Evolutionary conservation across 2,113 vertebrate species (phyloP).

Genomic region (Otus sunia): DNA sequence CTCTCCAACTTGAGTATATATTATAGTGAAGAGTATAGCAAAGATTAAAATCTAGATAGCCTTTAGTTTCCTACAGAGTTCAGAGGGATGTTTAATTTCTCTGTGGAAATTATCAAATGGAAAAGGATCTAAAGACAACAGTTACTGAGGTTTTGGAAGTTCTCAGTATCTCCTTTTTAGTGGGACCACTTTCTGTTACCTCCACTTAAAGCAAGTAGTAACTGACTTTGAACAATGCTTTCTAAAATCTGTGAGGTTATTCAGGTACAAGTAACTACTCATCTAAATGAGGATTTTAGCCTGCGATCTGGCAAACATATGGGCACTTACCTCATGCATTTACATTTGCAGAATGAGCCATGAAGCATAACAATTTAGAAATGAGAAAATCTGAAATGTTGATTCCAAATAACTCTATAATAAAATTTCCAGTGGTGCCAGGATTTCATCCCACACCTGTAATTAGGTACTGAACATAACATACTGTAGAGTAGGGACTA

Average conservation of each 20-base stretch:
- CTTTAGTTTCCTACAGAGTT: background rate
- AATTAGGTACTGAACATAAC: background rate
- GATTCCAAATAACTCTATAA: conserved; percentile 4
- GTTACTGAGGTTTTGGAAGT: background rate
- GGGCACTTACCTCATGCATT: conserved; percentile 6
- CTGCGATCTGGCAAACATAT: background rate
- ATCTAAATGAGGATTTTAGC: background rate
- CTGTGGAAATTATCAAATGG: background rate
- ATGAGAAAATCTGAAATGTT: conserved; percentile 19
- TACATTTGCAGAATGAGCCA: conserved; percentile 29
- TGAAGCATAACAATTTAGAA: background rate
- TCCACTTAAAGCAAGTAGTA: background rate
- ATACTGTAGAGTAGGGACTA: background rate
- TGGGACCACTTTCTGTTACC: background rate
- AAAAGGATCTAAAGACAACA: background rate
- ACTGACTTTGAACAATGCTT: background rate
- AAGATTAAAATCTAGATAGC: background rate
- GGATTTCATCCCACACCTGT: background rate
- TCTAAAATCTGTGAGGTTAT: background rate
- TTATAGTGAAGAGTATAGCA: background rate
- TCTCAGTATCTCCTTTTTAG: background rate
- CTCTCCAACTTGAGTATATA: background rate
- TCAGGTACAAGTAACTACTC: background rate
- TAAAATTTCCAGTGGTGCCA: background rate
- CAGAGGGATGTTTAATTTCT: background rate